phyloP scores from a whole-genome alignment of 2,888 invertebrate species.

The Lasioglossum malachurum region DNA sequence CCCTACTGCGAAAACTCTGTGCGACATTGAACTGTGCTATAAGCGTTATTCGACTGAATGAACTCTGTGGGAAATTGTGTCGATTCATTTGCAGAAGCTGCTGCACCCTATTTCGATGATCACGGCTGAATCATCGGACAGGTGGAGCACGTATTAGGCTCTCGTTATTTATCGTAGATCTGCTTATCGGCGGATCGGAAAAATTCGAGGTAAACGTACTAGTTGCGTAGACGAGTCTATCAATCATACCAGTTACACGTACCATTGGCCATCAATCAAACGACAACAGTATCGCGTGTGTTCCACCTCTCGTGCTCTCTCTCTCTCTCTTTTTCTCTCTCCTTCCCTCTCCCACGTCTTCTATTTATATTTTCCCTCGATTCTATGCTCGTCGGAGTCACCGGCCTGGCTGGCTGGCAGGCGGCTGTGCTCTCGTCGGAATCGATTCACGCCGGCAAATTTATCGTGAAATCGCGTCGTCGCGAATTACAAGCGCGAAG shows the following conservation, averaged over 20 bases:
- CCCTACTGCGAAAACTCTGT: neutral
- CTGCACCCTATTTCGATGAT: neutral
- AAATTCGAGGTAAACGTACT: constrained; percentile 53
- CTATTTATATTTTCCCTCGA: constrained; percentile 53
- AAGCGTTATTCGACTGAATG: neutral
- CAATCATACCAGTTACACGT: constrained; percentile 52
- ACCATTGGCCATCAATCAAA: constrained; percentile 46
- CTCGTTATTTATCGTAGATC: constrained; percentile 43
- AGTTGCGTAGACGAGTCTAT: constrained; percentile 48
- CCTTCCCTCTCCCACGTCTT: constrained; percentile 14
- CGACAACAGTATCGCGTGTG: constrained; percentile 34
- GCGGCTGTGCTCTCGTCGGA: neutral
- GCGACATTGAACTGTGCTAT: neutral
- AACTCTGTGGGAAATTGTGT: neutral
- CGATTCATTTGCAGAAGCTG: neutral
- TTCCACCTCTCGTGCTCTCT: neutral
- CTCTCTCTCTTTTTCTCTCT: neutral
- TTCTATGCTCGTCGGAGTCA: constrained; percentile 17
- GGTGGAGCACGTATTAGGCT: constrained; percentile 49
- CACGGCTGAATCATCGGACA: constrained; percentile 36
- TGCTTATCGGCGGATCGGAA: constrained; percentile 60
- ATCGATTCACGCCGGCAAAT: constrained; percentile 44
- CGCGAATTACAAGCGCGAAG: constrained; percentile 20
- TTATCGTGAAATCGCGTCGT: constrained; percentile 48
- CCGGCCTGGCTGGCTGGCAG: constrained; percentile 13